phyloP scores from a whole-genome alignment of 1,140 invertebrate species.

The Ditylenchus dipsaci region DNA sequence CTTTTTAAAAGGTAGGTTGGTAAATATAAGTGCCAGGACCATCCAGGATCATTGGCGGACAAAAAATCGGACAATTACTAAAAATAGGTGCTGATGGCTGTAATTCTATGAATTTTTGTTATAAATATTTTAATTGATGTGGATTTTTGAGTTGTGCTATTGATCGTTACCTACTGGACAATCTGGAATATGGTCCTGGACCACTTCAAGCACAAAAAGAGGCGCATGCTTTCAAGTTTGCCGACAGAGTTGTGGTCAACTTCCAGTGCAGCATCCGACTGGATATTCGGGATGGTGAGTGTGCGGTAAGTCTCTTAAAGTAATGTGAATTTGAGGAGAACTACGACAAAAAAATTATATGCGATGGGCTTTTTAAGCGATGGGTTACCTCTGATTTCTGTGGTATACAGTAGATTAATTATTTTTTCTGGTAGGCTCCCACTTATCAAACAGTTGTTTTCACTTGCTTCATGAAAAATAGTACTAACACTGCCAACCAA shows the following conservation, averaged over 20 bases:
- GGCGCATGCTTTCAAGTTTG: constrained; percentile 55
- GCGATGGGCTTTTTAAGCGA: background rate
- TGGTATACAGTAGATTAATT: background rate
- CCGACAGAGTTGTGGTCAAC: constrained; percentile 54
- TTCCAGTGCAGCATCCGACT: constrained; percentile 53
- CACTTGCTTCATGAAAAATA: no score
- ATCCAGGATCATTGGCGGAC: no score
- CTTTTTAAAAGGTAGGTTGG: no score
- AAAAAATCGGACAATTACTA: no score
- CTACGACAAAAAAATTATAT: no score
- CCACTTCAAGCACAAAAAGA: constrained; percentile 52
- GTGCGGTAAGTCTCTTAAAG: constrained; percentile 33
- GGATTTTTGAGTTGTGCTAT: constrained; percentile 53
- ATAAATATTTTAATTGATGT: no score
- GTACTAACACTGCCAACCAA: no score
- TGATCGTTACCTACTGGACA: constrained; percentile 51
- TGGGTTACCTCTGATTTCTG: background rate
- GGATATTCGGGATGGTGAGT: constrained; percentile 53
- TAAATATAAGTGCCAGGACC: no score
- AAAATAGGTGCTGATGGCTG: no score
- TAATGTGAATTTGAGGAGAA: background rate
- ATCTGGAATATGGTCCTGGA: constrained; percentile 52
- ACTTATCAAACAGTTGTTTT: no score
- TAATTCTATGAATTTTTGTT: no score
- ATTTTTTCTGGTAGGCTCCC: background rate